phyloP scores from a whole-genome alignment of 1,140 invertebrate genomes.

The Mamestra configurata region DNA sequence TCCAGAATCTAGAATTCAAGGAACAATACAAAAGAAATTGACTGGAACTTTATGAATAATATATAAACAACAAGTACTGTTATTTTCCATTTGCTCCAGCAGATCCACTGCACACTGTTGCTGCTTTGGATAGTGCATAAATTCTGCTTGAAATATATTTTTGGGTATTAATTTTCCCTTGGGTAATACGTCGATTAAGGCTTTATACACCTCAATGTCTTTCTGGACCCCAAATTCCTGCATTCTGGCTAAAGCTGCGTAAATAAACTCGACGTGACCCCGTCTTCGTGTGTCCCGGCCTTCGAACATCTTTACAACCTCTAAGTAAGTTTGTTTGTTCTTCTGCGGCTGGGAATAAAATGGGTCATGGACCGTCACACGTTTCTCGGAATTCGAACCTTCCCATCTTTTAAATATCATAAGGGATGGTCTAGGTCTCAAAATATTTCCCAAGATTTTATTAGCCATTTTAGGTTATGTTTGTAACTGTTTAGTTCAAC shows the following conservation, averaged over 20 bases:
- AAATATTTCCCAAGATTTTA: constrained; percentile 71
- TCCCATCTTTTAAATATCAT: constrained; percentile 72
- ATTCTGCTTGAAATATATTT: constrained; percentile 95
- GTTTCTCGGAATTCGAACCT: constrained; percentile 70
- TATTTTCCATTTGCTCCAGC: constrained; percentile 96
- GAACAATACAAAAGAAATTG: constrained; percentile 35
- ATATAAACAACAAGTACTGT: constrained; percentile 88
- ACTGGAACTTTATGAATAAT: constrained; percentile 31
- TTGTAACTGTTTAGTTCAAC: not conserved
- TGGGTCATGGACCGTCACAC: constrained; percentile 77
- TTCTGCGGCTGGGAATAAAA: constrained; percentile 90
- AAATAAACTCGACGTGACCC: constrained; percentile 98
- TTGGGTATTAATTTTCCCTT: constrained; percentile 96
- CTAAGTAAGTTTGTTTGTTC: constrained; percentile 92
- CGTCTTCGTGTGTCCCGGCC: constrained; percentile 89
- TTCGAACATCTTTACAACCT: constrained; percentile 92
- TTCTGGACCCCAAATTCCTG: constrained; percentile 96
- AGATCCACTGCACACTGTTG: constrained; percentile 96
- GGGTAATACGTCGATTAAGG: constrained; percentile 96
- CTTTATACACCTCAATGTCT: constrained; percentile 97
- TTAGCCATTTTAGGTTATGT: constrained; percentile 71
- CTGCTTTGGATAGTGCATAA: constrained; percentile 98
- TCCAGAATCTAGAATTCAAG: not conserved
- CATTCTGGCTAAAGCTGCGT: constrained; percentile 95
- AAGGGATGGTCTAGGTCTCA: constrained; percentile 62